These are phyloP conservation scores for Agapetus fuscipes DNA, from an alignment of 2,888 invertebrate genomes.

Conservation along the genomic window DNA sequence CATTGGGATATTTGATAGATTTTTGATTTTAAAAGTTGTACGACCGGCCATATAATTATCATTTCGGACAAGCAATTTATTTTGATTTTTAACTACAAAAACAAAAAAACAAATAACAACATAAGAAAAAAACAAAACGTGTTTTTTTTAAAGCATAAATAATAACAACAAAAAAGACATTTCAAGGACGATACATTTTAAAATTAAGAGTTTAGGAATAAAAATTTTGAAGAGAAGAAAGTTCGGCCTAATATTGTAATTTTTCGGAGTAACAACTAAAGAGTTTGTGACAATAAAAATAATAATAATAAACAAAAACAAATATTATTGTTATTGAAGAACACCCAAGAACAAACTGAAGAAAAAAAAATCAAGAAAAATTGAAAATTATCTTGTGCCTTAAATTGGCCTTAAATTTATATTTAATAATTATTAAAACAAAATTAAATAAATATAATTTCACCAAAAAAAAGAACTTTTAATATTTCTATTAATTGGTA, in stretches of 20 bases:
- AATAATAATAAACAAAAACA: no score
- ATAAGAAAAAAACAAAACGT: no score
- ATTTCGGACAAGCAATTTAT: constrained; percentile 40
- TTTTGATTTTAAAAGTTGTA: constrained; percentile 39
- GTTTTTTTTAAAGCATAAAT: constrained; percentile 10
- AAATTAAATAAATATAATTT: constrained; percentile 29
- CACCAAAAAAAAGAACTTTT: constrained; percentile 34
- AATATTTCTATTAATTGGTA: constrained; percentile 29
- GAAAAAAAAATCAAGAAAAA: constrained; percentile 2
- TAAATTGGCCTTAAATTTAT: constrained; percentile 45
- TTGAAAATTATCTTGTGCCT: constrained; percentile 33
- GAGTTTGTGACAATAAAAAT: no score
- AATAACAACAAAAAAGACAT: constrained; percentile 7
- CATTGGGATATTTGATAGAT: constrained; percentile 46
- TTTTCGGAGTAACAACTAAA: no score
- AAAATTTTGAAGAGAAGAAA: constrained; percentile 11
- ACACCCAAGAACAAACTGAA: no score
- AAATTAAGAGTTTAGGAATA: constrained; percentile 2
- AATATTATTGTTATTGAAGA: no score
- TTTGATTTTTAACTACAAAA: constrained; percentile 26
- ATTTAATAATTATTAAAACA: constrained; percentile 28
- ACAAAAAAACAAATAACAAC: no score
- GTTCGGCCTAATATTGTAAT: constrained; percentile 18
- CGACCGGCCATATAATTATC: constrained; percentile 28
- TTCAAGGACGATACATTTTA: no score